Conservation (phyloP, 2,797 vertebrate species). For the Carcharodon carcharias region DNA sequence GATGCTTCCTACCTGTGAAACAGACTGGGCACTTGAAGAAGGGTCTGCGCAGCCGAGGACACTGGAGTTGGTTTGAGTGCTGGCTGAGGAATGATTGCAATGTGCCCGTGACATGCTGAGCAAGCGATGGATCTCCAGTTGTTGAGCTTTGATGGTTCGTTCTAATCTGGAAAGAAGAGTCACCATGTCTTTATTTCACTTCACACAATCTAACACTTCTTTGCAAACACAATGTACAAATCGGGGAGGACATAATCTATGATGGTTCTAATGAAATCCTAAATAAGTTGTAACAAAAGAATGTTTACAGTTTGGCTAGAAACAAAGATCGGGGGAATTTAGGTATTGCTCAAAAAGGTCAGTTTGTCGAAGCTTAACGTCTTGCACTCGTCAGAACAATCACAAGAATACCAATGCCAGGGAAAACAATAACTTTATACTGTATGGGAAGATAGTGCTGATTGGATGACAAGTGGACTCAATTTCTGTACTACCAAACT, state of each 20-base stretch:
- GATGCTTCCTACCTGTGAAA: not conserved
- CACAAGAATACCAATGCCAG: too few relatives aligned
- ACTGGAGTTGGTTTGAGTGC: not conserved
- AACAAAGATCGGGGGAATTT: not conserved
- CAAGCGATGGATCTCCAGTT: slow-evolving; percentile 35
- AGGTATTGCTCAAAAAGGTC: too few relatives aligned
- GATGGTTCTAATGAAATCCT: too few relatives aligned
- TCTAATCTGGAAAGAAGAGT: slow-evolving; percentile 32
- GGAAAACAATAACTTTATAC: too few relatives aligned
- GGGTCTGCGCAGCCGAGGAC: not conserved
- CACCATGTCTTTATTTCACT: not conserved
- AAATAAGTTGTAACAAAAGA: too few relatives aligned
- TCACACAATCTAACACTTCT: not conserved
- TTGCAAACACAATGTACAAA: not conserved
- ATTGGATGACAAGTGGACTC: too few relatives aligned
- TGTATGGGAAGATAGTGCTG: too few relatives aligned
- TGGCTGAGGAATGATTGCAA: not conserved
- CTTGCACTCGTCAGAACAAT: too few relatives aligned
- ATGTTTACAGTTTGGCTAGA: too few relatives aligned
- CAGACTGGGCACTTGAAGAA: not conserved
- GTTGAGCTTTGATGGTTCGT: slow-evolving; percentile 19
- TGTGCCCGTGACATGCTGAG: not conserved
- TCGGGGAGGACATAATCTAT: too few relatives aligned
- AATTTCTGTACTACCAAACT: too few relatives aligned
- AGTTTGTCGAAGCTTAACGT: too few relatives aligned